Percentiles rank a stretch among this genome's conserved stretches.
Conservation (phyloP, 2,797 vertebrate genomes). For the Micropoecilia bifurca region DNA sequence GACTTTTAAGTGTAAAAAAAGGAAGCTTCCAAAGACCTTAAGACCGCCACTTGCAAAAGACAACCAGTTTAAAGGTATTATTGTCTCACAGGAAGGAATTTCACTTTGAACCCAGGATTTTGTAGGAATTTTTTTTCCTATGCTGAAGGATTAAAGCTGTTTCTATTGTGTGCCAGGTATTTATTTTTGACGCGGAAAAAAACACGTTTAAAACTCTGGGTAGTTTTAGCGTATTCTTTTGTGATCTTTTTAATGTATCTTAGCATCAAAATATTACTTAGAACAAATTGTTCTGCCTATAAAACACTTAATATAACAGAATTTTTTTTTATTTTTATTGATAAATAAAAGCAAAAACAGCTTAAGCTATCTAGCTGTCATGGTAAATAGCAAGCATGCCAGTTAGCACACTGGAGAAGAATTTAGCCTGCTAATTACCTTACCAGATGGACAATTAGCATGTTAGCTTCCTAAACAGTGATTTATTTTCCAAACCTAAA, state of each 20-base stretch:
- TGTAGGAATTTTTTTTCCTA: slow-evolving; percentile 2
- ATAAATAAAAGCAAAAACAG: neutral
- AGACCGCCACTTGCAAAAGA: neutral
- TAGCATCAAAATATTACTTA: neutral
- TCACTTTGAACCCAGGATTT: slow-evolving; percentile 18
- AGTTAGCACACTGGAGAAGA: neutral
- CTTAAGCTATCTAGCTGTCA: neutral
- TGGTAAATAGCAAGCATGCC: neutral
- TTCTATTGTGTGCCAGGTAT: neutral
- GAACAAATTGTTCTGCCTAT: neutral
- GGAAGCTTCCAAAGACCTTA: slow-evolving; percentile 44
- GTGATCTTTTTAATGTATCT: neutral
- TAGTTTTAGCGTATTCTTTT: neutral
- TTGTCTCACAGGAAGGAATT: neutral
- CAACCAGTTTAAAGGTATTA: slow-evolving; percentile 5
- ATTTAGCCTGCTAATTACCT: neutral
- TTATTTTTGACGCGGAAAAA: neutral
- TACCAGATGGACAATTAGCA: neutral
- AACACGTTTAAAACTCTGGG: neutral
- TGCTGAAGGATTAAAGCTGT: neutral
- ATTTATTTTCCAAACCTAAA: neutral
- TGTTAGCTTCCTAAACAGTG: neutral
- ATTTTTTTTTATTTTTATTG: neutral
- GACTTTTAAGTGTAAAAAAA: slow-evolving; percentile 29
- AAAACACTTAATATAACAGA: neutral